Evolutionary conservation across 2,113 vertebrate species (phyloP).

Genomic region (Spea bombifrons): DNA sequence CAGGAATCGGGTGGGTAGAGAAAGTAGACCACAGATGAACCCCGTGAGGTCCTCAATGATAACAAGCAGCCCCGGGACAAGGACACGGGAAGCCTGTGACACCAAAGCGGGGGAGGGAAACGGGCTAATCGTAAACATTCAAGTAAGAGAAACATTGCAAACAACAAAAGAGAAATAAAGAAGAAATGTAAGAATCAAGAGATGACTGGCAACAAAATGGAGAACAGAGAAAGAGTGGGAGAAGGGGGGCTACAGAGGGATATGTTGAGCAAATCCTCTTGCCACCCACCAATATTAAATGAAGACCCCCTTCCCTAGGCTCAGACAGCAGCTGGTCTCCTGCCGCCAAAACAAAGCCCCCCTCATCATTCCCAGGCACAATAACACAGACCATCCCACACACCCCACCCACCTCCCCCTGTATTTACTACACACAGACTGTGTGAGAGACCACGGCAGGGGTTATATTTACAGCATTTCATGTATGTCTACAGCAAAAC

Average conservation of each 20-base stretch:
- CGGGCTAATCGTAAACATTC: too few relatives aligned
- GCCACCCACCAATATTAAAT: background rate
- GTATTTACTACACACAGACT: slow-evolving; percentile 5
- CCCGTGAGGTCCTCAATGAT: too few relatives aligned
- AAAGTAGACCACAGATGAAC: too few relatives aligned
- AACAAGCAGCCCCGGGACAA: too few relatives aligned
- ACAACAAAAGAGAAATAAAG: too few relatives aligned
- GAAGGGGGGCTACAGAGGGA: background rate
- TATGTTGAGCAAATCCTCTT: background rate
- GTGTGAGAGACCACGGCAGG: background rate
- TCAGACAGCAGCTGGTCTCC: slow-evolving; percentile 43
- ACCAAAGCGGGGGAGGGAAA: background rate
- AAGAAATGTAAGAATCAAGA: background rate
- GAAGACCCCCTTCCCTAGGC: slow-evolving; percentile 30
- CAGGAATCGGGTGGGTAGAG: too few relatives aligned
- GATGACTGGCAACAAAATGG: too few relatives aligned
- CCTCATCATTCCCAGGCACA: slow-evolving; percentile 29
- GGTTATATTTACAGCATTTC: background rate
- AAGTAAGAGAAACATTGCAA: too few relatives aligned
- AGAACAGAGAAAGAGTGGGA: background rate
- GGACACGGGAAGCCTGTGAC: too few relatives aligned
- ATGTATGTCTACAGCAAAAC: background rate
- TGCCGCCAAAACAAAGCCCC: slow-evolving; percentile 35
- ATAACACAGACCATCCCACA: slow-evolving; percentile 26
- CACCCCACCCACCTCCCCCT: slow-evolving; percentile 23